Evolutionary conservation across 2,797 vertebrate genomes (phyloP), one percentile per base, ranked within the genome.

Genomic region (Garrulus glandarius): DNA sequence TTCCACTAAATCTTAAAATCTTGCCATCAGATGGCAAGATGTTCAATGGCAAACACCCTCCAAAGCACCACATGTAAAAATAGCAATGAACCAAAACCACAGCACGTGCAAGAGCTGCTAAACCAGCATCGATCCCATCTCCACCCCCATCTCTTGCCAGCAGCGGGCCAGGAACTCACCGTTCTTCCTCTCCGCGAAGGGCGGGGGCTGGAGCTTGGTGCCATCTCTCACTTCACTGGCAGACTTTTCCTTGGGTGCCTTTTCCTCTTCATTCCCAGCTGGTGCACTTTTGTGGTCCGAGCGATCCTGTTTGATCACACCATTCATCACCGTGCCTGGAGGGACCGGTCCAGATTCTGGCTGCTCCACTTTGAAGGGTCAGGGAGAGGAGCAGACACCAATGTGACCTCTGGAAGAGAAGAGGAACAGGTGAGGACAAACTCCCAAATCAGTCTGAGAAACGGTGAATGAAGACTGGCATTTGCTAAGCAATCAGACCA

Each of bases 311-410:
- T 95, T 95, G 93, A 88, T 97, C 95, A 92, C 97, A 91, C 97
- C 96, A 87, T 97, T 98, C 98, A 98, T 98, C 95, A 97, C 98
- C 61, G 67, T 78, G 84, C 76, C 84, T 91, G 93, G 64, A 91
- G 57, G 52, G 84, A 43, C 39, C 30, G 9, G 6, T 27, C 72
- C 91, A 72, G 93, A 9, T 23, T 72, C 90, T n/a, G 60, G 23
- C 84, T 93, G 96, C 87, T 97, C 93, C 94, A 94, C 93, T 94
- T 94, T 87, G 94, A 87, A 64, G 67, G 50, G 15, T 84, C 78
- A 53, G 63, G 47, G 86, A 69, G 81, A 77, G 86, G 68, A 79
- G 65, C 43, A 60, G 53, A n/a, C 5, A 4, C 64, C 57, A 55
- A 68, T 55, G 52, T 1, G 21, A 63, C 18, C 61, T 69, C 85